Evolutionary conservation across 2,888 invertebrate species (phyloP).

Genomic region (Choristoneura rosaceana): DNA sequence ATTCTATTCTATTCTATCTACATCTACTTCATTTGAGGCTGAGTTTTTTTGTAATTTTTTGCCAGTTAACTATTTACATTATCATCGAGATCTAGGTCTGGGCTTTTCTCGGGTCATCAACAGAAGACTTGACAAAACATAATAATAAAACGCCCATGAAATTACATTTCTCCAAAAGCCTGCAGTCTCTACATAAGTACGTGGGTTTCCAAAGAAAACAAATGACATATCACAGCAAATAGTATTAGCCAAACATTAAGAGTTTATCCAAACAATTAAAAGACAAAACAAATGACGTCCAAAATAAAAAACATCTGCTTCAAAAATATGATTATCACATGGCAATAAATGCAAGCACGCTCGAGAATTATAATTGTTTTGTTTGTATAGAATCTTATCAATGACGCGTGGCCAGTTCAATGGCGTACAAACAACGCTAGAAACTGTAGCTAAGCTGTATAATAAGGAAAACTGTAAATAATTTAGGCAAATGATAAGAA

Average conservation of each 20-base stretch:
- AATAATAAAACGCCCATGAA: no score
- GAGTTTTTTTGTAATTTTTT: no score
- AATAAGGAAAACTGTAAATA: background rate
- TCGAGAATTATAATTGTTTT: slow-evolving; percentile 5
- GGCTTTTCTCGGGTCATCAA: no score
- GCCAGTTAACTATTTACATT: no score
- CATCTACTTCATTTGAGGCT: no score
- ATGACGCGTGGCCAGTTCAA: background rate
- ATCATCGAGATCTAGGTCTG: no score
- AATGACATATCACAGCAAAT: background rate
- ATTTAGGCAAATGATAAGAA: background rate
- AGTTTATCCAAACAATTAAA: background rate
- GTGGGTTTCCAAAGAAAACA: background rate
- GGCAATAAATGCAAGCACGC: background rate
- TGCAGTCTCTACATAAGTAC: no score
- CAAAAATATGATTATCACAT: background rate
- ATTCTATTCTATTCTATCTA: no score
- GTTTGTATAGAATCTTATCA: background rate
- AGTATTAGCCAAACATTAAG: background rate
- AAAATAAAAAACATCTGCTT: background rate
- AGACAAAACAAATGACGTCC: background rate
- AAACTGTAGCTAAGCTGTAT: background rate
- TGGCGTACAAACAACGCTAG: background rate
- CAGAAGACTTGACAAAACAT: no score
- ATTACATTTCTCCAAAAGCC: no score